These are phyloP conservation scores for Phymastichus coffea DNA, from an alignment of 1,140 invertebrate species.

Conservation along the genomic window DNA sequence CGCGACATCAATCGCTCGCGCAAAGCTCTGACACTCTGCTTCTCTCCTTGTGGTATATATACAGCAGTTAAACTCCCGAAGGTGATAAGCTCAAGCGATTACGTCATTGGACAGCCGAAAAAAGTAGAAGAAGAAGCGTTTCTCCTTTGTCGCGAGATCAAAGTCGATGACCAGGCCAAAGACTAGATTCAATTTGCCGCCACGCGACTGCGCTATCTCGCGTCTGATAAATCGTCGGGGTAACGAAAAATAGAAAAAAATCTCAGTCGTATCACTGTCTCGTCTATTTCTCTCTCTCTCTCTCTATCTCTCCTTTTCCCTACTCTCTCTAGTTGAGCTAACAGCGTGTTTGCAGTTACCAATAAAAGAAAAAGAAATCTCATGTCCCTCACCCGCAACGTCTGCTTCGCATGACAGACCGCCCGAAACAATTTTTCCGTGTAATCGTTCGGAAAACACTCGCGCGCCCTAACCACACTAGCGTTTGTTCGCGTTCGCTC, in stretches of 20 bases:
- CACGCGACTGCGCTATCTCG: background rate
- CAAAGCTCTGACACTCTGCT: too few relatives aligned
- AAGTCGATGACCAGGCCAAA: background rate
- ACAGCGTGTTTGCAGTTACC: background rate
- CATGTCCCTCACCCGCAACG: background rate
- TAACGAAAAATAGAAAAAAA: too few relatives aligned
- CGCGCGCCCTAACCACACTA: background rate
- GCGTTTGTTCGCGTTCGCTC: slow-evolving; percentile 4
- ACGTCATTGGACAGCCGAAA: background rate
- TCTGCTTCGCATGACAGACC: slow-evolving; percentile 3
- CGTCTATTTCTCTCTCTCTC: background rate
- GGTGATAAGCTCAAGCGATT: background rate
- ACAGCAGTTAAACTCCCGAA: background rate
- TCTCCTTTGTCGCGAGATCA: slow-evolving; percentile 21
- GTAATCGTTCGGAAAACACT: slow-evolving; percentile 29
- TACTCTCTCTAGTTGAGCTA: too few relatives aligned
- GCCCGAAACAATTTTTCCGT: slow-evolving; percentile 27
- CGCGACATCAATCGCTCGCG: too few relatives aligned
- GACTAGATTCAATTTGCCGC: slow-evolving; percentile 21
- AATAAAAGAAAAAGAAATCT: slow-evolving; percentile 18
- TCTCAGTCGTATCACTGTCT: too few relatives aligned
- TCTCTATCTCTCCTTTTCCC: background rate
- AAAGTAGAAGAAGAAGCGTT: background rate
- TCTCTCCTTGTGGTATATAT: too few relatives aligned
- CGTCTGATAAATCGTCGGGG: too few relatives aligned